Base-by-base conservation (phyloP, 2,888 invertebrate species). In the Quadroppia sp. region DNA sequence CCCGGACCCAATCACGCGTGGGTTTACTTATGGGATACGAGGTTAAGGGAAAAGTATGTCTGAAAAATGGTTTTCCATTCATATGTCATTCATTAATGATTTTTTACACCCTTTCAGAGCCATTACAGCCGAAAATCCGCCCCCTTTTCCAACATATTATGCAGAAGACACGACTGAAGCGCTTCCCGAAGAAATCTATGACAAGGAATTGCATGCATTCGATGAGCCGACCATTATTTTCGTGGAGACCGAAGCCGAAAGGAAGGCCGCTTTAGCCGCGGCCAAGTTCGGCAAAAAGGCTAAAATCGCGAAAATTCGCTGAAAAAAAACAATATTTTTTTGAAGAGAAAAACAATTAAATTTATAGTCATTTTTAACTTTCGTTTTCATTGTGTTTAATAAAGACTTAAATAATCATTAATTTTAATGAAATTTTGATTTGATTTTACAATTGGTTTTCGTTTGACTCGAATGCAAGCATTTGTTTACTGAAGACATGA, bases 1-100 rank as follows among this genome's bases (percentile, higher is more conserved):
- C 90, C 96, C 2, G 97, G 98, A 1, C 89, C 88, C 80, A 89
- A 88, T 0, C 92, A 92, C 80, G 87, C 87, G 0, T 86, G 90
- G 79, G 88, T 90, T 72, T 89, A 90, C 78, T 85, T 97, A 76
- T 91, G 88, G 80, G 97, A 98, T 81, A 90, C 92, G 2, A 79
- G 88, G 17, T 82, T 93, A 69, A 88, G 88, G 0, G 80, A 85
- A 40, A 87, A 86, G 80, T 87, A 85, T 79, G 78, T 36, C 36
- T 72, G 69, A 75, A n/a, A n/a, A 67, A 71, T 59, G 53, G 76
- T 77, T 15, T 30, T 15, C 42, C 48, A 28, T 50, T 4, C 25
- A 73, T 53, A 59, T n/a, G 17, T 23, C 7, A 23, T 53, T 53
- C n/a, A 23, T 53, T 56, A 13, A 56, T 23, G 9, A 36, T 36